Evolutionary conservation across 1,140 invertebrate genomes (phyloP), one percentile per base, ranked within the genome.

Genomic region (Drosophila cardini): DNA sequence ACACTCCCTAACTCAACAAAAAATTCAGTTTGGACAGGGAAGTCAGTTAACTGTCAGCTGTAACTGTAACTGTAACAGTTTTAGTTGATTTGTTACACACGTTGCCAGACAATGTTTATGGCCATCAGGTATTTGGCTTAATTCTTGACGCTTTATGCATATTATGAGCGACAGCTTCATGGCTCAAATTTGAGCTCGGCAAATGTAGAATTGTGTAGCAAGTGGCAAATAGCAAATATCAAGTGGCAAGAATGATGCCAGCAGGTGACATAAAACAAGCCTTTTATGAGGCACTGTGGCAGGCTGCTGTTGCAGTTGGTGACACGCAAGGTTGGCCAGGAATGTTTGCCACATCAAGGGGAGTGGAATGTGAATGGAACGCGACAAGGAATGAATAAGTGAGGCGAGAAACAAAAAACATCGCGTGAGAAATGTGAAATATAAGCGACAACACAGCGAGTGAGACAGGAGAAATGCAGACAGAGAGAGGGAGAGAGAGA

Each of bases 211-310:
- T 18, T 34, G 30, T 32, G 30, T 34, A 13, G 48, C 48, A 52
- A 16, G 53, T 21, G 21, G 21, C 4, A 26, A 26, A 26, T 34
- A 7, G 48, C 48, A 52, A 18, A 18, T 21, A 36, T 16, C 43
- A 62, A 48, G 34, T 42, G 45, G n/a, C 67, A 45, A 38, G 38
- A 61, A 57, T 26, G 65, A 62, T 48, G 60, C 65, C 62, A 57
- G 65, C 52, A 89, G 76, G 84, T 87, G 83, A 87, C 84, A 89
- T 80, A 84, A 87, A 73, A 87, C 84, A 84, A 87, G 84, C 84
- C 73, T 60, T 87, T 89, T 89, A 87, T 89, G 78, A 83, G 83
- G 65, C 84, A 80, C 36, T 53, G 48, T 13, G 38, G 26, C 48
- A 7, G 34, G 61, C 52, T 78, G 86, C 60, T 67, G 76, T 69